Evolutionary conservation across 1,140 invertebrate genomes (phyloP), one percentile per base, ranked within the genome.

Genomic region (Halesus radiatus): DNA sequence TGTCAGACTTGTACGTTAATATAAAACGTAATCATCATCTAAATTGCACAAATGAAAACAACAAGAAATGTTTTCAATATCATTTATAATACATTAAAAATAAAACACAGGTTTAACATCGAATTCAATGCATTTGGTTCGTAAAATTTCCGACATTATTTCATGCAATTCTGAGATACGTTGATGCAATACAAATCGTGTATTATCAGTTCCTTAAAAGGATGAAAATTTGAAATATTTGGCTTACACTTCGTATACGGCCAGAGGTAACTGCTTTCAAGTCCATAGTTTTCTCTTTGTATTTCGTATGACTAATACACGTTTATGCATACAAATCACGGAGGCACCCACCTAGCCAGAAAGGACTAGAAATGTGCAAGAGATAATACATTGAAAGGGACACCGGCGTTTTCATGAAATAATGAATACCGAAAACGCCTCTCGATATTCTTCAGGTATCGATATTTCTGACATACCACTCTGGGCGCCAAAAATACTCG

Each of bases 261-360:
- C 26, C n/a, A 52, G 32, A 4, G 18, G 52, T 53, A 72, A 18
- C 45, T 53, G 18, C 53, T 16, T 56, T 22, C 54, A n/a, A 1
- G n/a, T 56, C 32, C 29, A 68, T 68, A 68, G 32, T 68, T 68
- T 32, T n/a, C n/a, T 68, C 62, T 66, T 32, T 22, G 20, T 64
- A 29, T 26, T n/a, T 66, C 68, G 68, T 53, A 16, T 26, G 45
- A 66, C 45, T 16, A 53, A 72, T 72, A 15, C 68, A 60, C 32
- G 53, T 58, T 56, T 75, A 60, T 75, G 72, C 72, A 75, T 58
- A 75, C 54, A 58, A 75, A 75, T 75, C 23, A 58, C n/a, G 54
- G 32, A 45, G 20, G 37, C 72, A 58, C 10, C 20, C 62, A 66
- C n/a, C 54, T 20, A 23, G 23, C 54, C 18, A 50, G 20, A 73